phyloP scores from a whole-genome alignment of 1,140 invertebrate species.

The Acromyrmex echinatior region DNA sequence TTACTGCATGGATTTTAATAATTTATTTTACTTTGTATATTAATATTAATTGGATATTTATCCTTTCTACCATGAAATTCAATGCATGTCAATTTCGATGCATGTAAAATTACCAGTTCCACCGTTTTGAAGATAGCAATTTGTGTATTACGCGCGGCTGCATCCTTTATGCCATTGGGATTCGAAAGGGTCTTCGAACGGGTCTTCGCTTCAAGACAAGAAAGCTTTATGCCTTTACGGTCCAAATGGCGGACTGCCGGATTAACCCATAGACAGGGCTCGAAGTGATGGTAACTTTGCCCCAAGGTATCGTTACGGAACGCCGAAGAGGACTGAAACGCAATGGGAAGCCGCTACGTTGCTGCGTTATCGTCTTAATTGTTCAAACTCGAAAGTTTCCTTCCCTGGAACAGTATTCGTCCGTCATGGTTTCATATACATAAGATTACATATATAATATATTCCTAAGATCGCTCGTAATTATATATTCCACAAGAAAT shows the following conservation, averaged over 20 bases:
- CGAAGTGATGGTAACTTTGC: constrained; percentile 69
- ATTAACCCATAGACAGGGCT: constrained; percentile 72
- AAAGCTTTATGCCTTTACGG: constrained; percentile 74
- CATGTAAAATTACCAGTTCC: constrained; percentile 10
- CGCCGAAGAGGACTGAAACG: constrained; percentile 63
- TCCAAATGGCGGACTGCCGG: constrained; percentile 65
- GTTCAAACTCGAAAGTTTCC: constrained; percentile 43
- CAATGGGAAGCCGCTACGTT: constrained; percentile 61
- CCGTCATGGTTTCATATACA: constrained; percentile 46
- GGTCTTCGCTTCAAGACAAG: constrained; percentile 60
- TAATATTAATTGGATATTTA: neutral
- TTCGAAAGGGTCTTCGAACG: constrained; percentile 59
- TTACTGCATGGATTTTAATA: neutral
- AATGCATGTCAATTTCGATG: neutral
- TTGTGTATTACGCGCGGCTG: constrained; percentile 38
- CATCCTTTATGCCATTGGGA: constrained; percentile 61
- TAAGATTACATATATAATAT: constrained; percentile 18
- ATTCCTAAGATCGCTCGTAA: neutral
- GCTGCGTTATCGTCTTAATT: constrained; percentile 69
- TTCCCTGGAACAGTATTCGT: constrained; percentile 22
- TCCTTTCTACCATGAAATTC: neutral
- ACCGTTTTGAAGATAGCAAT: constrained; percentile 34
- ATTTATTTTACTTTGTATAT: neutral
- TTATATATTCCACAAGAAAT: neutral
- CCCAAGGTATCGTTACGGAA: constrained; percentile 72